Conservation (phyloP, 1,140 invertebrate genomes). For the Xylocopa sonorina region DNA sequence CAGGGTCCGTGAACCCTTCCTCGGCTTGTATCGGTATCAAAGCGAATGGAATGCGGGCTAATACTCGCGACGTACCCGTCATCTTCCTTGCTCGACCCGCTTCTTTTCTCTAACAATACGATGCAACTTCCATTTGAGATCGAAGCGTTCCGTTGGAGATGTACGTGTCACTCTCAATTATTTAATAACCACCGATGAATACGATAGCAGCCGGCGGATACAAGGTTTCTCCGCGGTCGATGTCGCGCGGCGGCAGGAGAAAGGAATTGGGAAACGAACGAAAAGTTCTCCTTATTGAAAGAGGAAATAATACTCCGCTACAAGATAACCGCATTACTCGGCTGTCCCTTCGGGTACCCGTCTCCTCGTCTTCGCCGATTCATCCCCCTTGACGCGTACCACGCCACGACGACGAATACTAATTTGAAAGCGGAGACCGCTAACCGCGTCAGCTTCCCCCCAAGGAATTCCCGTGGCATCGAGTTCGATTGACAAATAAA, state of each 20-base stretch:
- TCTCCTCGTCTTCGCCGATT: slow-evolving; percentile 21
- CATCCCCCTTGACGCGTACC: background rate
- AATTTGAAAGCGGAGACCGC: slow-evolving; percentile 67
- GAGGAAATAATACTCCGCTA: slow-evolving; percentile 71
- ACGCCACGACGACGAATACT: slow-evolving; percentile 65
- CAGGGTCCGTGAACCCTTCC: slow-evolving; percentile 59
- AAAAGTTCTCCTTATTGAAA: slow-evolving; percentile 64
- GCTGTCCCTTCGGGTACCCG: slow-evolving; percentile 31
- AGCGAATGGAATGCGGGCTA: slow-evolving; percentile 44
- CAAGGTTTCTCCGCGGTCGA: slow-evolving; percentile 1
- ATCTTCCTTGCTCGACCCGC: no score
- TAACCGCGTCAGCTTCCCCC: slow-evolving; percentile 3
- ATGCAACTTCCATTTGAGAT: background rate
- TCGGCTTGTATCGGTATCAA: slow-evolving; percentile 19
- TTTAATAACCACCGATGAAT: slow-evolving; percentile 26
- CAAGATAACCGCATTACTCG: slow-evolving; percentile 73
- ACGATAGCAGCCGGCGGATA: background rate
- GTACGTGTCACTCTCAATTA: slow-evolving; percentile 9
- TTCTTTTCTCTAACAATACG: background rate
- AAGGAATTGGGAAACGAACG: slow-evolving; percentile 22
- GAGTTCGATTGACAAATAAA: slow-evolving; percentile 66
- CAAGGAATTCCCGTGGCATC: slow-evolving; percentile 13
- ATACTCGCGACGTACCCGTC: slow-evolving; percentile 56
- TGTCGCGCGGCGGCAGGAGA: background rate
- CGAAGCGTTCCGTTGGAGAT: background rate